Conservation (phyloP, 1,140 invertebrate species). For the Helicoverpa zea region DNA sequence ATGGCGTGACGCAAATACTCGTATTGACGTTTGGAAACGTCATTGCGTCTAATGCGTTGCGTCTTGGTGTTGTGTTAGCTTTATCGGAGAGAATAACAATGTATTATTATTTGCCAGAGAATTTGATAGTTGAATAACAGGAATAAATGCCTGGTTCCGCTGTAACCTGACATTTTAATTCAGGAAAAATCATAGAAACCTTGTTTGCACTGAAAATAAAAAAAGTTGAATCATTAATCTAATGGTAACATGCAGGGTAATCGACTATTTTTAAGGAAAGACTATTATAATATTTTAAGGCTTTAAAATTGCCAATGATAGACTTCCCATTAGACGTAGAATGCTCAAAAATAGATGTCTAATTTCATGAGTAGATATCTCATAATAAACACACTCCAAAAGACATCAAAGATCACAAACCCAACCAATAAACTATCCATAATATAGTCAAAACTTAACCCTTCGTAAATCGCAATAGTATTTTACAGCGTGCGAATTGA, state of each 20-base stretch:
- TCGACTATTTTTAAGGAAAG: constrained; percentile 10
- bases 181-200: constrained; percentile 3
- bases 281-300: background rate
- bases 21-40: constrained; percentile 20
- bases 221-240: constrained; percentile 3
- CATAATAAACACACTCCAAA: background rate
- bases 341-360: too few relatives aligned
- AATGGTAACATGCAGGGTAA: background rate
- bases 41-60: background rate
- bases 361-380: too few relatives aligned
- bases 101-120: background rate
- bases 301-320: background rate
- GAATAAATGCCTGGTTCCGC: too few relatives aligned
- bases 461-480: constrained; percentile 19
- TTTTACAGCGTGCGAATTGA: constrained; percentile 38
- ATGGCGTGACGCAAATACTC: constrained; percentile 15
- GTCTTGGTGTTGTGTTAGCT: constrained; percentile 28
- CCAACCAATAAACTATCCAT: background rate
- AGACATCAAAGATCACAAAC: constrained; percentile 4
- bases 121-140: too few relatives aligned
- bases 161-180: too few relatives aligned
- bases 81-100: background rate
- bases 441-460: background rate
- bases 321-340: too few relatives aligned
- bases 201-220: background rate